Base-by-base conservation (phyloP, 2,113 vertebrate genomes). In the Leptosomus discolor region DNA sequence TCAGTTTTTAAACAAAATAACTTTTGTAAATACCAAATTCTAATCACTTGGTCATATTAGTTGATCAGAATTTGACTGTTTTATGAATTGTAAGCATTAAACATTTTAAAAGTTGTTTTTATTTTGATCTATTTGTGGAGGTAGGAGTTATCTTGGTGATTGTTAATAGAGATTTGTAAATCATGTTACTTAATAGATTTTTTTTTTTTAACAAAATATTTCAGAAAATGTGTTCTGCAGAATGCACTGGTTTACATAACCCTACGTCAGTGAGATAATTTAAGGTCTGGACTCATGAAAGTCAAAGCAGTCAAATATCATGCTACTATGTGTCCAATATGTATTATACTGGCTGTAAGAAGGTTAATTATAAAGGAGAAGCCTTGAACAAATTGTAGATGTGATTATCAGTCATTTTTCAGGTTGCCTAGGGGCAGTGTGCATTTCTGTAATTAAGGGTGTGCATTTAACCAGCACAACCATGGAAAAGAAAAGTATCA, bases 311-410 rank as follows among this genome's bases (percentile, higher is more conserved):
- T 74, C 51, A 79, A 94, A 43, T 53, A 34, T 54, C 10, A 19
- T 37, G 22, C 8, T 88, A 22, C 43, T 51, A 2, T n/a, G 3
- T 68, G 26, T 86, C 32, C 78, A 77, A 46, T 58, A 30, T 36
- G 46, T 63, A 12, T 68, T 86, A 37, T 77, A 6, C 18, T 58
- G 27, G 12, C 73, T 89, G 2, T 46, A 58, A 92, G 50, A 43
- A 45, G 15, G 43, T 90, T 92, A 91, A 85, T 95, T 95, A 70
- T 64, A 50, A 94, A 93, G 84, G 54, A 92, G 46, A 76, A 85
- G 22, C 39, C 41, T 96, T 92, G 85, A 96, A 93, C 10, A 92
- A 94, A 90, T 90, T 93, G 15, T 76, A 91, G 96, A 91, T 76
- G 45, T 75, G 90, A 89, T 74, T 83, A 85, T 78, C 94, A 91